Conservation (phyloP, 2,797 vertebrate species). For the Lemur catta region DNA sequence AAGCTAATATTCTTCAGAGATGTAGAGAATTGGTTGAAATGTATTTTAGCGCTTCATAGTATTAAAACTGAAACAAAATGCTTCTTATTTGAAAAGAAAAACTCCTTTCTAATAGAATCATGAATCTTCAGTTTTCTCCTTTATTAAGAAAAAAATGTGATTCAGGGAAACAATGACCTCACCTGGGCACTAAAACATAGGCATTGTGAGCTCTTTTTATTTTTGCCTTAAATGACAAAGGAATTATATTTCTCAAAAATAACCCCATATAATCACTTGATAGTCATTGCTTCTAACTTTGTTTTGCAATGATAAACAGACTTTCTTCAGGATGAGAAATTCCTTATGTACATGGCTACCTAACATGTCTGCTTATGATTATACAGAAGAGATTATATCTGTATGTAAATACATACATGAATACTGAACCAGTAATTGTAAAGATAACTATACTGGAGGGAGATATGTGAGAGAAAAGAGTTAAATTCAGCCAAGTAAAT, state of each 20-base stretch:
- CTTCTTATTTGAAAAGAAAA: not conserved
- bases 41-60: not conserved
- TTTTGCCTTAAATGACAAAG: constrained; percentile 38
- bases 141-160: constrained; percentile 37
- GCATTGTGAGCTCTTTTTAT: not conserved
- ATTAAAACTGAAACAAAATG: constrained; percentile 33
- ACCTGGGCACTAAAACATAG: not conserved
- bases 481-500: constrained; percentile 52
- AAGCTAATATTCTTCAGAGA: not conserved
- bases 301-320: not conserved
- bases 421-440: not conserved
- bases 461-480: not conserved
- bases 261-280: not conserved
- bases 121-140: constrained; percentile 45
- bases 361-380: not conserved
- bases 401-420: not conserved
- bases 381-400: not conserved
- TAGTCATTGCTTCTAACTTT: constrained; percentile 23
- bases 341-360: not conserved
- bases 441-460: not conserved
- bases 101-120: constrained; percentile 36
- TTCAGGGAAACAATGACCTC: constrained; percentile 21
- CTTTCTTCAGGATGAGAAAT: constrained; percentile 19
- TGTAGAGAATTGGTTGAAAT: not conserved
- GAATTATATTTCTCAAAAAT: constrained; percentile 29